Base-by-base conservation (phyloP, 2,797 vertebrate genomes). In the Gouania willdenowi region DNA sequence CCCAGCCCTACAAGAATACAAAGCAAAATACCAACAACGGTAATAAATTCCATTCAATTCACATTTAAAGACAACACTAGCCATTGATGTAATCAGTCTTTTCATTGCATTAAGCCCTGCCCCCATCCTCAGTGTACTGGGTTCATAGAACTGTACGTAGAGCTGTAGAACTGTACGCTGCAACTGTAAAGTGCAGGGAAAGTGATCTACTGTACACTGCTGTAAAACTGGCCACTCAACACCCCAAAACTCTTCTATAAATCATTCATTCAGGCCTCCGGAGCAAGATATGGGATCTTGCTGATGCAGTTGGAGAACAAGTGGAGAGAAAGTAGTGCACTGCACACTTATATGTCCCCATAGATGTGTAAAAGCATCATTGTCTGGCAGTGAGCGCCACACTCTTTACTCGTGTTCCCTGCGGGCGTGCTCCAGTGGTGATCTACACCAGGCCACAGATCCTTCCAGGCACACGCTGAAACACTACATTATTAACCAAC, bases 401-500 rank as follows among this genome's bases (percentile, higher is more conserved):
- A 39, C 69, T 71, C 57, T 64, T 65, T 64, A 46, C 60, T 66
- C 8, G 14, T 27, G 61, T 62, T 63, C 57, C 47, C 64, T 20
- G 3, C 35, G 56, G n/a, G 69, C 28, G 22, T 45, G 68, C 43
- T 62, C 77, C 72, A 64, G 70, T 69, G 69, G 58, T 29, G 70
- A 63, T 65, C 64, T 54, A 48, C 43, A 55, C 62, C 44, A 61
- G 72, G 70, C 57, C 54, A 37, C 64, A 52, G 53, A 59, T 71
- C 55, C 42, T 50, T 61, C 42, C 62, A 17, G 34, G 44, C 60
- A 72, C 45, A 33, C 71, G 69, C 62, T 45, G 57, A 62, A 63
- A 66, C 45, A 45, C 51, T 87, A 72, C 81, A 87, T 87, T 84
- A 87, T 88, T 87, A 76, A 89, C 49, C 42, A 54, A 20, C 26